These are phyloP conservation scores for Oxycera nigricornis DNA, from an alignment of 2,888 invertebrate species.

Conservation along the genomic window DNA sequence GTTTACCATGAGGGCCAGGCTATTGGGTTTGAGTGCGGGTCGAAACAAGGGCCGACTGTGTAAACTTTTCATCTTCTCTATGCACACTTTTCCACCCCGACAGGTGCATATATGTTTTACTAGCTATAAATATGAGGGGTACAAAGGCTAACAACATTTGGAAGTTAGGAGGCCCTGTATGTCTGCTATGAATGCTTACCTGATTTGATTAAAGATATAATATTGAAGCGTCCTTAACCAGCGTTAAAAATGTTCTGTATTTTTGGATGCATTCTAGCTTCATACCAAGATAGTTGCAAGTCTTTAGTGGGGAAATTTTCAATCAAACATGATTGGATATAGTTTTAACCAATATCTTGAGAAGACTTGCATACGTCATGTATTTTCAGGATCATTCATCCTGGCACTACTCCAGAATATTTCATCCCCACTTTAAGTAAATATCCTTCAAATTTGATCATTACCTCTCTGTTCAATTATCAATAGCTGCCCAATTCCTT, in stretches of 20 bases:
- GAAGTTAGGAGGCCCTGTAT: neutral
- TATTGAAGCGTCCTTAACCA: neutral
- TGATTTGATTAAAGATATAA: constrained; percentile 26
- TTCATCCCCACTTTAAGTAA: too few species aligned
- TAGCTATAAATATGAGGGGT: neutral
- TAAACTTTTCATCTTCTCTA: neutral
- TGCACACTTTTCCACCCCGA: neutral
- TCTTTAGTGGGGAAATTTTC: too few species aligned
- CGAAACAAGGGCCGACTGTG: neutral
- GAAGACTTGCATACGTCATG: too few species aligned
- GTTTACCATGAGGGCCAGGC: constrained; percentile 14
- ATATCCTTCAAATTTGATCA: too few species aligned
- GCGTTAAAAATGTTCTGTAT: neutral
- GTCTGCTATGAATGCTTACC: neutral
- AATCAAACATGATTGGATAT: too few species aligned
- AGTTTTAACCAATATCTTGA: too few species aligned
- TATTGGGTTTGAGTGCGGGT: neutral
- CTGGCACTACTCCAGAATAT: too few species aligned
- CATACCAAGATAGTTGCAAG: too few species aligned
- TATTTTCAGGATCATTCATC: too few species aligned
- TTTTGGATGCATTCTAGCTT: too few species aligned
- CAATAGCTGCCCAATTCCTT: too few species aligned
- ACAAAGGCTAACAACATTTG: neutral
- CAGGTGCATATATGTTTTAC: constrained; percentile 20
- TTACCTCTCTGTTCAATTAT: too few species aligned